A percentile compares a stretch with the other conserved stretches of the same genome.
Evolutionary conservation across 2,113 vertebrate species (phyloP).

Genomic region (Craseonycteris thonglongyai): DNA sequence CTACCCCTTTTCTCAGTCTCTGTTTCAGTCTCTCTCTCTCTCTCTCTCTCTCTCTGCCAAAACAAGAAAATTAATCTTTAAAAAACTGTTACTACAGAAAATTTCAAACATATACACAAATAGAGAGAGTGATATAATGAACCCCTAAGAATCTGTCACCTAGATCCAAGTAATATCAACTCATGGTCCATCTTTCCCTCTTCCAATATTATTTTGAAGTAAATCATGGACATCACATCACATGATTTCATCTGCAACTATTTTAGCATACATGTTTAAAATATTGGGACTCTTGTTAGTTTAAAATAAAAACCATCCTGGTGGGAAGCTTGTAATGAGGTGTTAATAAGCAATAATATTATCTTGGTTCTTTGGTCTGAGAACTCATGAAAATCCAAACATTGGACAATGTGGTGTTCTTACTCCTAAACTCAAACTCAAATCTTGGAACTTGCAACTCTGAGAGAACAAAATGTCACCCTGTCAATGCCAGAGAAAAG

Average conservation of each 20-base stretch:
- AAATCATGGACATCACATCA: neutral
- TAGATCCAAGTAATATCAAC: neutral
- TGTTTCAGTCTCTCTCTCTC: too few relatives aligned
- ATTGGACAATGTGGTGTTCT: neutral
- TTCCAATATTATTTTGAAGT: neutral
- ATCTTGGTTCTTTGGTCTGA: neutral
- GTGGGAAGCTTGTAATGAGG: neutral
- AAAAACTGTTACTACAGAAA: neutral
- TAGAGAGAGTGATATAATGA: neutral
- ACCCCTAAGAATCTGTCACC: neutral
- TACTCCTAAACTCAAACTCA: neutral
- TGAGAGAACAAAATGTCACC: neutral
- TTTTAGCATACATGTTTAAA: neutral
- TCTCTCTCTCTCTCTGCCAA: too few relatives aligned
- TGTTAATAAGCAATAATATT: neutral
- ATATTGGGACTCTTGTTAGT: neutral
- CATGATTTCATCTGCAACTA: neutral
- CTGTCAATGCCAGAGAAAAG: neutral
- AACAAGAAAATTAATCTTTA: too few relatives aligned
- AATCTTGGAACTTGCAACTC: neutral
- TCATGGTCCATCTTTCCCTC: neutral
- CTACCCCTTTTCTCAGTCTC: too few relatives aligned
- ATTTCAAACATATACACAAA: neutral
- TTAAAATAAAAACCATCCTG: neutral
- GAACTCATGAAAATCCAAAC: neutral